Evolutionary conservation across 2,797 vertebrate species (phyloP).

Genomic region (Epinephelus malabaricus): DNA sequence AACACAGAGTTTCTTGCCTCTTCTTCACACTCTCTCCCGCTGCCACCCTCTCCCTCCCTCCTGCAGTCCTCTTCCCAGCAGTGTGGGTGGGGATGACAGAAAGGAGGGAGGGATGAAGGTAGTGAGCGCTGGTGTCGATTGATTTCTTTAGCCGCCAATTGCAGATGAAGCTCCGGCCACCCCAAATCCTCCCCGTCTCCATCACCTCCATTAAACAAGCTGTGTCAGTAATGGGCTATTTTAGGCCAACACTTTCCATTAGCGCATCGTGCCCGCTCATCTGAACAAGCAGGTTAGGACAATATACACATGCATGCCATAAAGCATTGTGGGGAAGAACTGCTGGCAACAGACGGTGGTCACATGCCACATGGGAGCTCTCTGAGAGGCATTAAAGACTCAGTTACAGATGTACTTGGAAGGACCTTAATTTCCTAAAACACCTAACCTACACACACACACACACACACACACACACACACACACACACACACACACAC

Average conservation of each 20-base stretch:
- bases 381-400: neutral
- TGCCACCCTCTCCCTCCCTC: constrained; percentile 9
- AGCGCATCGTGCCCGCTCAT: constrained; percentile 36
- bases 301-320: constrained; percentile 30
- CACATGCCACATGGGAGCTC: constrained; percentile 1
- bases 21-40: constrained; percentile 2
- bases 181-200: neutral
- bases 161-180: neutral
- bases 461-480: neutral
- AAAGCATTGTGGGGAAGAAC: constrained; percentile 47
- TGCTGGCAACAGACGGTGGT: constrained; percentile 19
- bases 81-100: constrained; percentile 49
- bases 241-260: constrained; percentile 60
- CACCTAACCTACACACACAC: neutral
- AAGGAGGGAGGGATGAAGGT: constrained; percentile 6
- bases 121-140: neutral
- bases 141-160: constrained; percentile 38
- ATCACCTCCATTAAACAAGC: constrained; percentile 63
- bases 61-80: constrained; percentile 27
- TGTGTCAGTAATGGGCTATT: constrained; percentile 71
- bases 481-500: neutral
- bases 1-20: constrained; percentile 62
- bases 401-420: constrained; percentile 30
- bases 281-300: constrained; percentile 49
- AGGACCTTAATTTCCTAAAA: constrained; percentile 32